phyloP scores from a whole-genome alignment of 2,888 invertebrate genomes.

The Deilephila elpenor region DNA sequence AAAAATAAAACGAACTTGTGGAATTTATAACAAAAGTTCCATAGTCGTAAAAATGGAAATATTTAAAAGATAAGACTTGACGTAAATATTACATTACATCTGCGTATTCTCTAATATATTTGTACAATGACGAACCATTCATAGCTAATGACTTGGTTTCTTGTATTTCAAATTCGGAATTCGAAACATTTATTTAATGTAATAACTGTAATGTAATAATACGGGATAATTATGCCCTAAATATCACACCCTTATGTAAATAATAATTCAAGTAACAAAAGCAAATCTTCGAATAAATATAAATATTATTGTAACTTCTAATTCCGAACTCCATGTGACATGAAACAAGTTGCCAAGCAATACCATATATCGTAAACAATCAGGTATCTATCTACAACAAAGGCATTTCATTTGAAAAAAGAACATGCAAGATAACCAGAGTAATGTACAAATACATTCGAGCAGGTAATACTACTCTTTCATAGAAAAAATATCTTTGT shows the following conservation, averaged over 20 bases:
- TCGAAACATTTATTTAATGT: too few species aligned
- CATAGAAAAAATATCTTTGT: slow-evolving; percentile 41
- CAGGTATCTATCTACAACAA: not conserved
- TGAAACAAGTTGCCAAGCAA: not conserved
- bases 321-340: not conserved
- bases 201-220: too few species aligned
- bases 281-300: too few species aligned
- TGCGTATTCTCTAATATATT: not conserved
- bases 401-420: not conserved
- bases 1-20: slow-evolving; percentile 14
- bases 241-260: too few species aligned
- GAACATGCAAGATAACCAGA: slow-evolving; percentile 5
- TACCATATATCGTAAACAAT: not conserved
- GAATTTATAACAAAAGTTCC: not conserved
- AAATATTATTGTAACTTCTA: not conserved
- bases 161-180: too few species aligned
- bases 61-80: not conserved
- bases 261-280: too few species aligned
- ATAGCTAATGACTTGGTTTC: too few species aligned
- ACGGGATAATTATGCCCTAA: too few species aligned
- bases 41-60: not conserved
- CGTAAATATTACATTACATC: not conserved
- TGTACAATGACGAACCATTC: not conserved
- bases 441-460: slow-evolving; percentile 17
- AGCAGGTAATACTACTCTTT: slow-evolving; percentile 59